phyloP scores from a whole-genome alignment of 2,113 vertebrate species.

The Brachirus orientalis region DNA sequence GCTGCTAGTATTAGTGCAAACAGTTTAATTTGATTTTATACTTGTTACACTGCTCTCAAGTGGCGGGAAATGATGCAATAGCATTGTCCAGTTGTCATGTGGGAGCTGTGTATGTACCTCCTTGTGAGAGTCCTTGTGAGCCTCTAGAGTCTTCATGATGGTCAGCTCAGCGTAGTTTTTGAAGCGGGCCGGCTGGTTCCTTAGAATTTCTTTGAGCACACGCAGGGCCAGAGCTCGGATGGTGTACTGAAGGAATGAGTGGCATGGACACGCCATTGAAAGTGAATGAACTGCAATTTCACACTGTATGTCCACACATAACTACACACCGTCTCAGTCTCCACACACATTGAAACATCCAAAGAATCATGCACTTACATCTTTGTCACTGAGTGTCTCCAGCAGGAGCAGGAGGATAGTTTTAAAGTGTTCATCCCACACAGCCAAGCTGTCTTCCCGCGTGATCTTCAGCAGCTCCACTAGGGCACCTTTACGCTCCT shows the following conservation, averaged over 20 bases:
- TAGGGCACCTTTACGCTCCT: slow-evolving; percentile 93
- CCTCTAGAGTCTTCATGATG: slow-evolving; percentile 99
- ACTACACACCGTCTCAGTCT: neutral
- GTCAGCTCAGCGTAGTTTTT: slow-evolving; percentile 98
- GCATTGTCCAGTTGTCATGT: neutral
- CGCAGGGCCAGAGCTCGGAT: slow-evolving; percentile 93
- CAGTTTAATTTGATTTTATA: no score
- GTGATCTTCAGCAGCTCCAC: slow-evolving; percentile 97
- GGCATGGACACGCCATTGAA: neutral
- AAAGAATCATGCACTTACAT: slow-evolving; percentile 78
- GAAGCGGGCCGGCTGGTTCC: slow-evolving; percentile 95
- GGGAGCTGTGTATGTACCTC: slow-evolving; percentile 81
- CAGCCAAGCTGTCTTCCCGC: slow-evolving; percentile 91
- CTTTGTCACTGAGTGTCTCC: slow-evolving; percentile 97
- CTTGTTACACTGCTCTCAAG: neutral
- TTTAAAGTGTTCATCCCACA: slow-evolving; percentile 99
- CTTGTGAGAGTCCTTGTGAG: slow-evolving; percentile 98
- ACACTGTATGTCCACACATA: neutral
- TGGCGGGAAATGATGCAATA: no score
- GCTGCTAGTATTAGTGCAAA: no score
- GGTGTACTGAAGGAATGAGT: slow-evolving; percentile 84
- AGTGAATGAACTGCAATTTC: neutral
- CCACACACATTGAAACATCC: neutral
- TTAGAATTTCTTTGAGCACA: slow-evolving; percentile 96
- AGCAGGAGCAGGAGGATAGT: slow-evolving; percentile 95